Evolutionary conservation across 2,797 vertebrate genomes (phyloP).

Genomic region (Alfaro cultratus): DNA sequence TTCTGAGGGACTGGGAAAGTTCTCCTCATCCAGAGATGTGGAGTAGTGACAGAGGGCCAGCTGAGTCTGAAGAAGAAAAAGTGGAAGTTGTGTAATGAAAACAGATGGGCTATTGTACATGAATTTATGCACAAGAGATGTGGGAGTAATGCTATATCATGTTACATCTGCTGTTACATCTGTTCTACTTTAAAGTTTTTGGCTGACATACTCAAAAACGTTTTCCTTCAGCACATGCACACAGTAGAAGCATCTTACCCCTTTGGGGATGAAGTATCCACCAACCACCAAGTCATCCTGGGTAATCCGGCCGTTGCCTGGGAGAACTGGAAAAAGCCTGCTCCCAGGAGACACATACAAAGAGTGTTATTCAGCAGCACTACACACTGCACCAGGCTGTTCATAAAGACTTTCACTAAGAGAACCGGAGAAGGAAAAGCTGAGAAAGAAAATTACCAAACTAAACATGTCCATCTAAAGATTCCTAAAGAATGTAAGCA

Average conservation of each 20-base stretch:
- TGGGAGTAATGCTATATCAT: conserved; percentile 60
- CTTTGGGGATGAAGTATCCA: conserved; percentile 93
- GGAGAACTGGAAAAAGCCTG: conserved; percentile 93
- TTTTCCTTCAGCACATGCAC: conserved; percentile 40
- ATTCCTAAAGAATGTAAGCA: neutral
- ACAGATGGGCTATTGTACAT: conserved; percentile 51
- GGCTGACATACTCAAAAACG: conserved; percentile 13
- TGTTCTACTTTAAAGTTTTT: conserved; percentile 50
- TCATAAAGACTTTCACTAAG: conserved; percentile 20
- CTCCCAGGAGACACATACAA: conserved; percentile 60
- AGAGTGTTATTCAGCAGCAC: conserved; percentile 62
- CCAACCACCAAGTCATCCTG: conserved; percentile 91
- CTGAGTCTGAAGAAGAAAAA: conserved; percentile 83
- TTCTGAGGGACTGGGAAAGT: conserved; percentile 80
- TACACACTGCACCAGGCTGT: conserved; percentile 22
- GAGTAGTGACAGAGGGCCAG: conserved; percentile 92
- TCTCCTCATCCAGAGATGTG: conserved; percentile 88
- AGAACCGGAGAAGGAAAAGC: conserved; percentile 10
- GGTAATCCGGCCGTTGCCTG: conserved; percentile 91
- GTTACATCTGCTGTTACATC: conserved; percentile 42
- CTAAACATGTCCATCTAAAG: neutral
- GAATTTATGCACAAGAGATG: conserved; percentile 23
- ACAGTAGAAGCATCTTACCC: conserved; percentile 76
- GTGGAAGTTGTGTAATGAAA: conserved; percentile 34
- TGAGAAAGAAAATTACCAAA: neutral